Percentiles rank a stretch among this genome's conserved stretches.
Conservation (phyloP, 1,140 invertebrate genomes). For the Latrodectus geometricus region DNA sequence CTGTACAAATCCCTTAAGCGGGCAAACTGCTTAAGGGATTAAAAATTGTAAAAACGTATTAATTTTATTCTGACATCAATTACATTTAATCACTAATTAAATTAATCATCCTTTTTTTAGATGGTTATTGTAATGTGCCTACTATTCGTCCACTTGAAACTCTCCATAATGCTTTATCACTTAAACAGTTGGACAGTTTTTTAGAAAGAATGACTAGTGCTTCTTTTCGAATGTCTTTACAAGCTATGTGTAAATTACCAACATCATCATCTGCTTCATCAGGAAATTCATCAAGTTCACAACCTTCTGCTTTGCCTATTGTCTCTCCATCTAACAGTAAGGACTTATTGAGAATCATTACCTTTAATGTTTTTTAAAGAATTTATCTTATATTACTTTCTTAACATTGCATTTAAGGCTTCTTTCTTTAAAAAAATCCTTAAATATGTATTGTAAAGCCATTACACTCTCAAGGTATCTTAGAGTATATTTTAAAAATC, state of each 20-base stretch:
- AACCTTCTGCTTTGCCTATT: conserved; percentile 54
- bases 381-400: too few relatives aligned
- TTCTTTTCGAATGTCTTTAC: conserved; percentile 64
- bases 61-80: too few relatives aligned
- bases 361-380: too few relatives aligned
- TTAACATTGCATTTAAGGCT: too few relatives aligned
- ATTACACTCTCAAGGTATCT: too few relatives aligned
- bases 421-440: too few relatives aligned
- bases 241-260: conserved; percentile 64
- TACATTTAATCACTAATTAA: too few relatives aligned
- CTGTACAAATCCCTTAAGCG: too few relatives aligned
- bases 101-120: conserved; percentile 65
- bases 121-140: conserved; percentile 89
- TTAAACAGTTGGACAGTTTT: conserved; percentile 89
- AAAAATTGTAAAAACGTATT: too few relatives aligned
- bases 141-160: conserved; percentile 94
- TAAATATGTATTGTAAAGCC: too few relatives aligned
- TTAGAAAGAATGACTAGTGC: conserved; percentile 83
- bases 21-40: too few relatives aligned
- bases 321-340: conserved; percentile 64
- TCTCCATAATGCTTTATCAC: conserved; percentile 92
- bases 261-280: conserved; percentile 25
- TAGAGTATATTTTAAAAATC: too few relatives aligned
- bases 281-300: conserved; percentile 17
- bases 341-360: conserved; percentile 9